Evolutionary conservation across 2,113 vertebrate genomes (phyloP).

Genomic region (Catharus bicknelli): DNA sequence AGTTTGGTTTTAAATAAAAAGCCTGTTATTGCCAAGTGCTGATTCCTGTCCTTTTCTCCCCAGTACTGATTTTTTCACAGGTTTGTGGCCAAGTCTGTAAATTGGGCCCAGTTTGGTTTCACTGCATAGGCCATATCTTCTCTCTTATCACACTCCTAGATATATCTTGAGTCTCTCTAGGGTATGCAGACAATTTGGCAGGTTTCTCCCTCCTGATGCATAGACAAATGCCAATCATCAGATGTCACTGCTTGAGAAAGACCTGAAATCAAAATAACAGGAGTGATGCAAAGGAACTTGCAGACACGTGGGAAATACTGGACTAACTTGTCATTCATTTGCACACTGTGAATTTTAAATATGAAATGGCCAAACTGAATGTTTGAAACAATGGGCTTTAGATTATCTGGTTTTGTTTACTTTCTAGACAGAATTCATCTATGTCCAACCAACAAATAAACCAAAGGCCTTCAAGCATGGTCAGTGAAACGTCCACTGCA

Average conservation of each 20-base stretch:
- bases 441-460: constrained; percentile 88
- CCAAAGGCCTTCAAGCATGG: constrained; percentile 92
- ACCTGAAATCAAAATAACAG: neutral
- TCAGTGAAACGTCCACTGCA: constrained; percentile 86
- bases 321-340: neutral
- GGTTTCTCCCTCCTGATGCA: neutral
- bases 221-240: neutral
- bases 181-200: neutral
- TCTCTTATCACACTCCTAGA: neutral
- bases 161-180: neutral
- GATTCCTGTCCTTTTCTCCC: neutral
- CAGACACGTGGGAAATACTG: neutral
- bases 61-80: neutral
- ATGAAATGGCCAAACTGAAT: neutral
- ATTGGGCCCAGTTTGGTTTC: neutral
- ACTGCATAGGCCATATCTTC: neutral
- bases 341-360: neutral
- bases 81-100: neutral
- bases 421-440: constrained; percentile 81
- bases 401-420: neutral
- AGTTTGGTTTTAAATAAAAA: neutral
- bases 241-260: neutral
- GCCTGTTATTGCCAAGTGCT: neutral
- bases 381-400: neutral
- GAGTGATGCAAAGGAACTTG: neutral